Evolutionary conservation across 2,888 invertebrate species (phyloP).

Genomic region (Zygothrica quintamaculata): DNA sequence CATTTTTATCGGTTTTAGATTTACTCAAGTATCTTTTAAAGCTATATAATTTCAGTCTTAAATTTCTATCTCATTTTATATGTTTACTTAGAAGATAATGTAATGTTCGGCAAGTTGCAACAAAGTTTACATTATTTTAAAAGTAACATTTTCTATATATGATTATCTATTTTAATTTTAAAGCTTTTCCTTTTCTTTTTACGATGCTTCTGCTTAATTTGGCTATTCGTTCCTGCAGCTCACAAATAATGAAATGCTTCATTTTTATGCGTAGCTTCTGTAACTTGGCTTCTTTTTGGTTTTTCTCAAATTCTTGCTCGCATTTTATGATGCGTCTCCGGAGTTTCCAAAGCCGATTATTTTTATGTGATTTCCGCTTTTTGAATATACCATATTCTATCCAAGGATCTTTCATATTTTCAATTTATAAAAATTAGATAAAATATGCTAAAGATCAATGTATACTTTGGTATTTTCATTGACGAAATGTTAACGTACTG

Average conservation of each 20-base stretch:
- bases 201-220: no score
- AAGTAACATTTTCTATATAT: not conserved
- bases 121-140: constrained; percentile 9
- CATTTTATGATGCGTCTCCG: constrained; percentile 18
- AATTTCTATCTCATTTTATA: not conserved
- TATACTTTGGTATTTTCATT: no score
- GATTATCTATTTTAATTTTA: not conserved
- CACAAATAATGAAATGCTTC: constrained; percentile 35
- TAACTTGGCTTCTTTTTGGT: not conserved
- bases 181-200: not conserved
- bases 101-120: not conserved
- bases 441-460: no score
- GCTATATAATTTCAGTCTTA: not conserved
- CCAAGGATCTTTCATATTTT: constrained; percentile 41
- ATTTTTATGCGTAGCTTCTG: constrained; percentile 21
- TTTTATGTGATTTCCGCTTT: not conserved
- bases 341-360: not conserved
- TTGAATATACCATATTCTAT: constrained; percentile 19
- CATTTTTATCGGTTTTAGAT: constrained; percentile 31
- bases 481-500: no score
- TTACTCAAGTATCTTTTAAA: constrained; percentile 19
- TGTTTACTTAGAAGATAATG: constrained; percentile 7
- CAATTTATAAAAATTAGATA: not conserved
- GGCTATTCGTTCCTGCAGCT: no score
- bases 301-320: not conserved